These are phyloP conservation scores for Pelagia noctiluca DNA, from an alignment of 30 jellyfish, hydroid and myxozoan species.

Conservation along the genomic window DNA sequence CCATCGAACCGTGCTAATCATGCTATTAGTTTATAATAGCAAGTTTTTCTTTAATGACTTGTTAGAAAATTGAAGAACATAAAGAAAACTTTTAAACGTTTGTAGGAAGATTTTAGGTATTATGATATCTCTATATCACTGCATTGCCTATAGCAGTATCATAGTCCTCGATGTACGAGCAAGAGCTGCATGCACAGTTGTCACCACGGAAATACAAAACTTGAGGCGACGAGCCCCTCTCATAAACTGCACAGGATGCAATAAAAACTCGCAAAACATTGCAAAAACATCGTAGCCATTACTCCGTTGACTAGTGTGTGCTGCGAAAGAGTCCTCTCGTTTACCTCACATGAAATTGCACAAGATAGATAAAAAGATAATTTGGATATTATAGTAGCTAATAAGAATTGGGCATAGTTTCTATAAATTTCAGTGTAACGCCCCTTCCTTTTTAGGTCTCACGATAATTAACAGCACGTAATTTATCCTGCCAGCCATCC, in stretches of 20 bases:
- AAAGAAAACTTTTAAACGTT: no score
- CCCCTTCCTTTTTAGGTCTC: no score
- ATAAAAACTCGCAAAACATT: not conserved
- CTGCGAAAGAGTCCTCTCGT: no score
- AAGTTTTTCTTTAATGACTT: not conserved
- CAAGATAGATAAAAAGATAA: no score
- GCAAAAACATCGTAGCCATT: no score
- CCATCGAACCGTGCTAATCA: not conserved
- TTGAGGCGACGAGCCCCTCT: not conserved
- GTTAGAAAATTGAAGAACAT: not conserved
- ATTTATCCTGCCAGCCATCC: no score
- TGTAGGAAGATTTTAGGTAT: not conserved
- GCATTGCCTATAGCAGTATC: not conserved
- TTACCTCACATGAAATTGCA: no score
- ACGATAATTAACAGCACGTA: no score
- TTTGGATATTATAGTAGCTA: no score
- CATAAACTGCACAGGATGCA: not conserved
- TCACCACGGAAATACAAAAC: conserved; percentile 2
- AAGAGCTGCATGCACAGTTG: not conserved
- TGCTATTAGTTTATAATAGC: not conserved
- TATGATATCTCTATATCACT: not conserved
- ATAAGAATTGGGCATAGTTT: no score
- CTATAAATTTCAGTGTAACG: no score
- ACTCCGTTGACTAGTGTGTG: no score
- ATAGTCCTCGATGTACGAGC: not conserved